Percentiles rank a stretch among this genome's conserved stretches.
Evolutionary conservation across 2,888 invertebrate genomes (phyloP).

Genomic region (Pandemis corylana): DNA sequence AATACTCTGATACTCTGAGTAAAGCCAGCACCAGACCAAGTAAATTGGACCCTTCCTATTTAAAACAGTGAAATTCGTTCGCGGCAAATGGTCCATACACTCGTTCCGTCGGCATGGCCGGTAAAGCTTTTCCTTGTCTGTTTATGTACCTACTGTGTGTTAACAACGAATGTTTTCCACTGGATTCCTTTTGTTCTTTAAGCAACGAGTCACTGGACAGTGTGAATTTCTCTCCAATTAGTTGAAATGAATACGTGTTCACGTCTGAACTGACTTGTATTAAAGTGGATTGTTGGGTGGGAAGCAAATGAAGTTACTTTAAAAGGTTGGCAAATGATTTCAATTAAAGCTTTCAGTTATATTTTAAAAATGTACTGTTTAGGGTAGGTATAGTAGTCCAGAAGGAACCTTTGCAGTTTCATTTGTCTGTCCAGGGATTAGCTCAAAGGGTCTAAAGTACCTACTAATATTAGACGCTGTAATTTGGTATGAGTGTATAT

Average conservation of each 20-base stretch:
- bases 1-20: neutral
- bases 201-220: constrained; percentile 32
- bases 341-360: neutral
- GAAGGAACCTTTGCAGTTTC: too few relatives aligned
- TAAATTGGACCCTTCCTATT: constrained; percentile 19
- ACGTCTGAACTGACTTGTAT: neutral
- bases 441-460: too few relatives aligned
- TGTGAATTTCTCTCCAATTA: constrained; percentile 40
- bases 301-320: neutral
- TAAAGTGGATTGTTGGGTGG: neutral
- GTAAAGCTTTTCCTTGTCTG: constrained; percentile 43
- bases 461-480: too few relatives aligned
- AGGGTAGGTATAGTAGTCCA: too few relatives aligned
- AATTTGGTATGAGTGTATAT: too few relatives aligned
- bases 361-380: too few relatives aligned
- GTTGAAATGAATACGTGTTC: constrained; percentile 30
- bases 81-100: constrained; percentile 41
- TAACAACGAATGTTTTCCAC: constrained; percentile 41
- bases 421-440: too few relatives aligned
- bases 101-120: constrained; percentile 28
- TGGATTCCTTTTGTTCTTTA: constrained; percentile 38
- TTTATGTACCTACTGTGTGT: constrained; percentile 34
- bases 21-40: constrained; percentile 14
- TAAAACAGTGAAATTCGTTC: constrained; percentile 40
- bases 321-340: neutral